Conservation (phyloP, 2,113 vertebrate genomes). For the Brienomyrus longianalis region DNA sequence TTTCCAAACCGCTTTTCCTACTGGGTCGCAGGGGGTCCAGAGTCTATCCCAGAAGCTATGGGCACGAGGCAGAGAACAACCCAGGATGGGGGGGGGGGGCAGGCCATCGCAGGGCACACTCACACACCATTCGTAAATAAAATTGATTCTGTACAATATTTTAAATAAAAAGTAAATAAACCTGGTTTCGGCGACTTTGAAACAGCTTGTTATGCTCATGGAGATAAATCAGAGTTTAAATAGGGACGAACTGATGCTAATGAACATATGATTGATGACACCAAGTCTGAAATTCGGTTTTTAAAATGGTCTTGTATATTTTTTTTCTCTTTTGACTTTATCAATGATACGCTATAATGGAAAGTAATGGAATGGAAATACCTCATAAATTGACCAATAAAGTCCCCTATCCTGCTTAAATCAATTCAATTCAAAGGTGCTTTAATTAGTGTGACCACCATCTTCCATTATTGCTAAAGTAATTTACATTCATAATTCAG, state of each 20-base stretch:
- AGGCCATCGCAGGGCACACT: no score
- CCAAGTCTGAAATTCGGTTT: neutral
- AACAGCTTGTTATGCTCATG: neutral
- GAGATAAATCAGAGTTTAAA: neutral
- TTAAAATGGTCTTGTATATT: neutral
- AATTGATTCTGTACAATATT: neutral
- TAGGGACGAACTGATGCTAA: neutral
- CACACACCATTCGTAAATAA: neutral
- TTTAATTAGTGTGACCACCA: slow-evolving; percentile 13
- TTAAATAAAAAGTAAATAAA: neutral
- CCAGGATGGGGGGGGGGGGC: no score
- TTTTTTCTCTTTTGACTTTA: neutral
- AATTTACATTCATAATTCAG: slow-evolving; percentile 16
- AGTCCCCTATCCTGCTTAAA: neutral
- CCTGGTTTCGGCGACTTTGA: neutral
- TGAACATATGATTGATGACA: neutral
- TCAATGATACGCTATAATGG: slow-evolving; percentile 19
- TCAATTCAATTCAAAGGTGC: slow-evolving; percentile 11
- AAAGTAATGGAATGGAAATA: slow-evolving; percentile 13
- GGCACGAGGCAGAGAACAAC: no score
- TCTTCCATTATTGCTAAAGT: slow-evolving; percentile 11
- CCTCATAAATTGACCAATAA: slow-evolving; percentile 11
- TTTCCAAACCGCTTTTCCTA: no score
- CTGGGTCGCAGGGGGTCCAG: no score
- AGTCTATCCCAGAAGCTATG: no score